Evolutionary conservation across 2,888 invertebrate genomes (phyloP).

Genomic region (Bursaphelenchus okinawaensis): DNA sequence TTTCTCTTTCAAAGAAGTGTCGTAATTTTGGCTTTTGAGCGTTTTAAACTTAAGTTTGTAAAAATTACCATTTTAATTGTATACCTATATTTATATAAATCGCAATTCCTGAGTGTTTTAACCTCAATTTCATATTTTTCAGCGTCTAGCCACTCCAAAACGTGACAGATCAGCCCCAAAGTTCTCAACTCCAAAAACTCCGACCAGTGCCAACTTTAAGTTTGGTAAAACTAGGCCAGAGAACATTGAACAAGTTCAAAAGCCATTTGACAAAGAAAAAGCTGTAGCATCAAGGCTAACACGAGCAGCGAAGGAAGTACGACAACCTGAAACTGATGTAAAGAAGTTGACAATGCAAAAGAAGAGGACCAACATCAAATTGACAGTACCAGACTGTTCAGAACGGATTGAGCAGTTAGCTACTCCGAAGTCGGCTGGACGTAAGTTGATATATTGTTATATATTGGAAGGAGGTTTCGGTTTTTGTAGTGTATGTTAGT

Average conservation of each 20-base stretch:
- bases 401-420: constrained; percentile 7
- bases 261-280: neutral
- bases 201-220: neutral
- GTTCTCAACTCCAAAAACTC: neutral
- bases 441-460: neutral
- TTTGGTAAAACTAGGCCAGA: neutral
- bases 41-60: too few species aligned
- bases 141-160: constrained; percentile 5
- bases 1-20: neutral
- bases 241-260: neutral
- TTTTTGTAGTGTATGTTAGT: neutral
- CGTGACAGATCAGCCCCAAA: neutral
- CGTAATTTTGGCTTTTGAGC: too few species aligned
- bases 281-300: neutral
- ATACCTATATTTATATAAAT: too few species aligned
- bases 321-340: neutral
- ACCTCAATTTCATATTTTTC: neutral
- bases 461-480: neutral
- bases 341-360: neutral
- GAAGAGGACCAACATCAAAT: neutral
- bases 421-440: constrained; percentile 2
- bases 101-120: neutral
- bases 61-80: too few species aligned
- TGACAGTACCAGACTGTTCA: neutral
- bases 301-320: neutral